phyloP scores from a whole-genome alignment of 1,140 invertebrate genomes.

The Bombus pyrosoma region DNA sequence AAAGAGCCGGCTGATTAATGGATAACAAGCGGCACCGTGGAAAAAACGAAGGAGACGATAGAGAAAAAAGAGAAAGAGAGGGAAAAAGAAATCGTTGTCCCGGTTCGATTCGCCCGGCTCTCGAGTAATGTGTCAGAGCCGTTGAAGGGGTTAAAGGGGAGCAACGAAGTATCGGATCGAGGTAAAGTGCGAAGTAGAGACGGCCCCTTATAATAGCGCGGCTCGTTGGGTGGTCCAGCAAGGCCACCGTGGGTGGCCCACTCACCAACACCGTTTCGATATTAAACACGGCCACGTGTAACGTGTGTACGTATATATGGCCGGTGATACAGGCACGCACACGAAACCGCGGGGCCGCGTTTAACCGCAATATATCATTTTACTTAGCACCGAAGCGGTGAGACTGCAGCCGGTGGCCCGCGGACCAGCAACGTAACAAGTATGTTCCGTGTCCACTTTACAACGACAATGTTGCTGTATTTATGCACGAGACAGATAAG shows the following conservation, averaged over 20 bases:
- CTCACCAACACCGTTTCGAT: constrained; percentile 79
- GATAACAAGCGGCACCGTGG: not conserved
- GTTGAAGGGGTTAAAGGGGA: constrained; percentile 67
- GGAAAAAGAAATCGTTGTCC: not conserved
- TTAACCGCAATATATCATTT: constrained; percentile 71
- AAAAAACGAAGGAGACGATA: not conserved
- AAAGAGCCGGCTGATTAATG: not conserved
- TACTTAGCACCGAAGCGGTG: constrained; percentile 58
- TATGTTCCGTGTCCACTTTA: constrained; percentile 49
- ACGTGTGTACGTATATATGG: constrained; percentile 48
- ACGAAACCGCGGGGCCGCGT: constrained; percentile 40
- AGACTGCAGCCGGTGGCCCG: constrained; percentile 31
- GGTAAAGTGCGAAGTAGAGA: constrained; percentile 69
- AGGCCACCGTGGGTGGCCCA: constrained; percentile 62
- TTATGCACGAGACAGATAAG: constrained; percentile 37
- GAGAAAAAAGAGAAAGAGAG: too few species aligned
- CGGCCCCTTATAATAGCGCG: constrained; percentile 68
- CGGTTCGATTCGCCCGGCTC: constrained; percentile 21
- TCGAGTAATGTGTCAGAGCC: constrained; percentile 58
- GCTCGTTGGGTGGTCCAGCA: constrained; percentile 66
- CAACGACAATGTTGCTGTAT: constrained; percentile 39
- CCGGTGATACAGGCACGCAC: constrained; percentile 64
- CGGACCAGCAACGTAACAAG: constrained; percentile 47
- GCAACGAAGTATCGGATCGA: constrained; percentile 58
- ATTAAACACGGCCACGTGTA: constrained; percentile 73